These are phyloP conservation scores for Urocyon cinereoargenteus DNA, from an alignment of 2,797 vertebrate genomes.

Conservation along the genomic window DNA sequence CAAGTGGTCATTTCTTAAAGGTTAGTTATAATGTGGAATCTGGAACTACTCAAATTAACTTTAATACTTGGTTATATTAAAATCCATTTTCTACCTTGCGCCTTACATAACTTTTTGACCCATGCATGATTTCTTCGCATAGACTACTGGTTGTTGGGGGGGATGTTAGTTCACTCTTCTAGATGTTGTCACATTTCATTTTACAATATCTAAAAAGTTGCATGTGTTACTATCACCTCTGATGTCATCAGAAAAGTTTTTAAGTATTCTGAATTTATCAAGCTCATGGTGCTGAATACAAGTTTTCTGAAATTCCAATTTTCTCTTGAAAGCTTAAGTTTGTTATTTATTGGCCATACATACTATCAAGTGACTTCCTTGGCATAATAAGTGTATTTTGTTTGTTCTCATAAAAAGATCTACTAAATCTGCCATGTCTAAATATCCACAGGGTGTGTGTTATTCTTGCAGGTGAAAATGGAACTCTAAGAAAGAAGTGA, in stretches of 20 bases:
- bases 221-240: not conserved
- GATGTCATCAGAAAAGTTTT: not conserved
- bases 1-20: constrained; percentile 7
- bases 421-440: not conserved
- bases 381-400: not conserved
- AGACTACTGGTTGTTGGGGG: not conserved
- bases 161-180: not conserved
- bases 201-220: not conserved
- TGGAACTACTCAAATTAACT: not conserved
- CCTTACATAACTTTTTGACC: not conserved
- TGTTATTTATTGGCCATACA: not conserved
- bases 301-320: constrained; percentile 31
- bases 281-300: not conserved
- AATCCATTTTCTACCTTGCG: not conserved
- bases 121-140: not conserved
- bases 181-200: not conserved
- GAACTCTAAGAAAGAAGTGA: not conserved
- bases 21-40: not conserved
- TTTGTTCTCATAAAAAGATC: not conserved
- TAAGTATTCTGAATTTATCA: not conserved
- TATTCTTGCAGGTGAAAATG: not conserved
- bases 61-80: not conserved
- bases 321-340: constrained; percentile 58
- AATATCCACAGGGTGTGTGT: not conserved
- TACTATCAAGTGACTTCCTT: not conserved